Percentiles rank a stretch among this genome's conserved stretches.
phyloP scores from a whole-genome alignment of 1,140 invertebrate species.

The Portunus trituberculatus region DNA sequence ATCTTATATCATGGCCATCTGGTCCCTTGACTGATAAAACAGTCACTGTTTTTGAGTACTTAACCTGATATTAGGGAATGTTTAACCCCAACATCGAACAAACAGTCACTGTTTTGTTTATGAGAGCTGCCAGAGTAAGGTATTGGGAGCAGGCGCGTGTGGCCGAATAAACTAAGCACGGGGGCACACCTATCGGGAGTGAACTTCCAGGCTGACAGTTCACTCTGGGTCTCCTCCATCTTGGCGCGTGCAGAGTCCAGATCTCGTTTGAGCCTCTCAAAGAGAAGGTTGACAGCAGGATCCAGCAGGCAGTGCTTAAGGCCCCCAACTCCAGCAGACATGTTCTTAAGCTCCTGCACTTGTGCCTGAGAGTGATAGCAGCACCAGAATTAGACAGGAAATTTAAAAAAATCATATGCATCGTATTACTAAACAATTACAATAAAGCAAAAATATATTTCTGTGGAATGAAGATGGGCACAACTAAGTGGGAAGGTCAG shows the following conservation, averaged over 20 bases:
- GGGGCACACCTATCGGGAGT: constrained; percentile 93
- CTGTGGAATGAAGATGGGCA: background rate
- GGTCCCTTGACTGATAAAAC: constrained; percentile 62
- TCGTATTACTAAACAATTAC: background rate
- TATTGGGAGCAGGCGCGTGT: constrained; percentile 69
- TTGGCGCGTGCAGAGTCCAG: constrained; percentile 93
- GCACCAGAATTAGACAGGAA: constrained; percentile 50
- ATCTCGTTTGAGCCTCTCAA: constrained; percentile 95
- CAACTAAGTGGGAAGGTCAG: background rate
- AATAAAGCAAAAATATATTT: background rate
- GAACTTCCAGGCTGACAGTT: constrained; percentile 99
- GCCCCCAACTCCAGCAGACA: constrained; percentile 89
- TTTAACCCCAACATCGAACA: constrained; percentile 66
- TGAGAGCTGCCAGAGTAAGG: constrained; percentile 69
- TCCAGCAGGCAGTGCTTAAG: constrained; percentile 93
- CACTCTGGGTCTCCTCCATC: constrained; percentile 98
- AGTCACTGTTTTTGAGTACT: constrained; percentile 65
- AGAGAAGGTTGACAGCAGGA: constrained; percentile 96
- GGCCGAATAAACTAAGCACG: constrained; percentile 76
- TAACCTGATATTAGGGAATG: constrained; percentile 56
- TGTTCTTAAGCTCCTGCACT: constrained; percentile 92
- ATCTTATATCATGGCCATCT: constrained; percentile 44
- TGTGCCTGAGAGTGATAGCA: constrained; percentile 90
- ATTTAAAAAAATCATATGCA: background rate
- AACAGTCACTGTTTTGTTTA: constrained; percentile 76